Conservation (phyloP, 2,888 invertebrate genomes). For the Epinotia bilunana region DNA sequence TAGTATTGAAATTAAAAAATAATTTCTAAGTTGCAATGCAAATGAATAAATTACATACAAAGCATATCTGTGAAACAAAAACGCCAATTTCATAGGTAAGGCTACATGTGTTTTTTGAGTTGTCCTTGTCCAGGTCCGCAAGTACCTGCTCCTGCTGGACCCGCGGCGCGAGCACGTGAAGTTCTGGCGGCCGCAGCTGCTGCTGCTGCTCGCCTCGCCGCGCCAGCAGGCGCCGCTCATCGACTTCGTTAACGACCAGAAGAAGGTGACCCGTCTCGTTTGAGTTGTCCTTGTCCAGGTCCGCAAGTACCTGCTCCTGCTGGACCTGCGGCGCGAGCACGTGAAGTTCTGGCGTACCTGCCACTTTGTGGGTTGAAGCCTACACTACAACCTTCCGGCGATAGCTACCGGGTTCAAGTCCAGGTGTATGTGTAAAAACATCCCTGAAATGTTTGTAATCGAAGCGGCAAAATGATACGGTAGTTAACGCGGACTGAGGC, state of each 20-base stretch:
- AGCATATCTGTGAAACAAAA: no score
- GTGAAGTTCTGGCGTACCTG: conserved; percentile 99
- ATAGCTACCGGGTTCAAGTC: no score
- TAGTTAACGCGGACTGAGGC: no score
- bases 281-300: conserved; percentile 82
- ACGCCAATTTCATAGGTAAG: no score
- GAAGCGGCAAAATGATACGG: no score
- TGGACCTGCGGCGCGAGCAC: conserved; percentile 98
- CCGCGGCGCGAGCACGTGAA: conserved; percentile 99
- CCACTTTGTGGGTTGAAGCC: conserved; percentile 65
- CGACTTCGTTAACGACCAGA: conserved; percentile 98
- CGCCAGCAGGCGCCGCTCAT: conserved; percentile 95
- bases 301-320: conserved; percentile 96
- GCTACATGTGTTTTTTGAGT: no score
- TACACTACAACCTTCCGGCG: no score
- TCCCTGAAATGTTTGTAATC: no score
- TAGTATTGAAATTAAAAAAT: no score
- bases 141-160: conserved; percentile 97
- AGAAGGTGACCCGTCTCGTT: conserved; percentile 91
- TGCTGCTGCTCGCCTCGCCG: conserved; percentile 96
- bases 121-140: conserved; percentile 87
- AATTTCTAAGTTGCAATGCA: no score
- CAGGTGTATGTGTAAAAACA: no score
- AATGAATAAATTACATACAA: no score
- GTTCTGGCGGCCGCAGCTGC: conserved; percentile 99